phyloP scores from a whole-genome alignment of 2,797 vertebrate species.

The Aselliscus stoliczkanus region DNA sequence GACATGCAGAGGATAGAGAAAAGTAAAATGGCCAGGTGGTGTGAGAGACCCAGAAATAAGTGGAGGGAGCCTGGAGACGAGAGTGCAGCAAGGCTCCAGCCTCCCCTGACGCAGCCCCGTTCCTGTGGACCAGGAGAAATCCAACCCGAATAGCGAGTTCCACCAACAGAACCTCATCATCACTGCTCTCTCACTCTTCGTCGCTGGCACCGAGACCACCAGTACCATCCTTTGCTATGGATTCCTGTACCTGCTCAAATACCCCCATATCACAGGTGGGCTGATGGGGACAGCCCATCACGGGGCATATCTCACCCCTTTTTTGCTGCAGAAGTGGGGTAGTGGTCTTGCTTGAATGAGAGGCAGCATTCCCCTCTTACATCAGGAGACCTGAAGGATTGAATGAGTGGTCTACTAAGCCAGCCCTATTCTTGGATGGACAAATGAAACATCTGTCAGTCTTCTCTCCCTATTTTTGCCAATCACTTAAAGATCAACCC shows the following conservation, averaged over 20 bases:
- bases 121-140: conserved; percentile 52
- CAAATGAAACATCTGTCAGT: not conserved
- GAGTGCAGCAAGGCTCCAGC: fast-evolving
- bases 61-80: fast-evolving
- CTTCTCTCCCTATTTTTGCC: not conserved
- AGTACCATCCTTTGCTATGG: conserved; percentile 67
- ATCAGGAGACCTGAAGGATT: not conserved
- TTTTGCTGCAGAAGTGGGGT: not conserved
- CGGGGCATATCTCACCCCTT: too few relatives aligned
- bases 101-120: fast-evolving
- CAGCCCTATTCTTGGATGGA: not conserved
- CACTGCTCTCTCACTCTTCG: conserved; percentile 58
- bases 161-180: conserved; percentile 54
- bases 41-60: not conserved
- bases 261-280: conserved; percentile 52
- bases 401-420: not conserved
- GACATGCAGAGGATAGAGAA: too few relatives aligned
- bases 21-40: fast-evolving
- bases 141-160: conserved; percentile 44
- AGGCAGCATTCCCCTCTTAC: not conserved
- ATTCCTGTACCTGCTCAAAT: conserved; percentile 72
- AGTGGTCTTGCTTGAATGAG: not conserved
- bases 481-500: not conserved
- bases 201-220: conserved; percentile 65
- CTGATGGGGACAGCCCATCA: fast-evolving